phyloP scores from a whole-genome alignment of 2,113 vertebrate genomes.

The Ramphastos sulfuratus region DNA sequence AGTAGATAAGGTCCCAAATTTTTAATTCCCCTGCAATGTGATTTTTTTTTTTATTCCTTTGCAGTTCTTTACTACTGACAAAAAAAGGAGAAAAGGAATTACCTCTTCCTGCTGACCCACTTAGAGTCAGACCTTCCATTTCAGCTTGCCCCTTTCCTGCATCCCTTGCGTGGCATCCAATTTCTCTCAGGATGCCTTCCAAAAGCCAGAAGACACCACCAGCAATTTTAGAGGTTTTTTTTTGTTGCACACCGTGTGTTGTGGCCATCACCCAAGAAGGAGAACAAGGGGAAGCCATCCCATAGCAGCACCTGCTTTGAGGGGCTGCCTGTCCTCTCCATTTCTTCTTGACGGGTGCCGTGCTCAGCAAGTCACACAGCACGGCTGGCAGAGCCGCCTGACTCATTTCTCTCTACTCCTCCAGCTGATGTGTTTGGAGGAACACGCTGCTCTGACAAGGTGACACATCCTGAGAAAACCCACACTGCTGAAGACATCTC shows the following conservation, averaged over 20 bases:
- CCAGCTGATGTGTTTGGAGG: slow-evolving; percentile 65
- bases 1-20: neutral
- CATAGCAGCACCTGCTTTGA: neutral
- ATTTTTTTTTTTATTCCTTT: neutral
- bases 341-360: accelerated
- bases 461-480: slow-evolving; percentile 68
- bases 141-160: neutral
- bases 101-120: neutral
- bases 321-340: neutral
- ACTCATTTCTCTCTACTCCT: slow-evolving; percentile 66
- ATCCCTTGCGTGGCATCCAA: neutral
- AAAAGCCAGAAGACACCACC: neutral
- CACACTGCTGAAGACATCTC: slow-evolving; percentile 48
- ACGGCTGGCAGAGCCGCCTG: slow-evolving; percentile 28
- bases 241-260: accelerated
- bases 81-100: neutral
- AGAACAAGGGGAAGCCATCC: neutral
- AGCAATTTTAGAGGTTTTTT: neutral
- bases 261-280: neutral
- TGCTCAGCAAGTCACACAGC: neutral
- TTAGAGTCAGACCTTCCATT: neutral
- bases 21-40: neutral
- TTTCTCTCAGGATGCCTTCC: neutral
- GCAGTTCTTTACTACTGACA: neutral
- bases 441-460: slow-evolving; percentile 67